phyloP scores from a whole-genome alignment of 2,797 vertebrate species.

The Ptychadena robeensis region DNA sequence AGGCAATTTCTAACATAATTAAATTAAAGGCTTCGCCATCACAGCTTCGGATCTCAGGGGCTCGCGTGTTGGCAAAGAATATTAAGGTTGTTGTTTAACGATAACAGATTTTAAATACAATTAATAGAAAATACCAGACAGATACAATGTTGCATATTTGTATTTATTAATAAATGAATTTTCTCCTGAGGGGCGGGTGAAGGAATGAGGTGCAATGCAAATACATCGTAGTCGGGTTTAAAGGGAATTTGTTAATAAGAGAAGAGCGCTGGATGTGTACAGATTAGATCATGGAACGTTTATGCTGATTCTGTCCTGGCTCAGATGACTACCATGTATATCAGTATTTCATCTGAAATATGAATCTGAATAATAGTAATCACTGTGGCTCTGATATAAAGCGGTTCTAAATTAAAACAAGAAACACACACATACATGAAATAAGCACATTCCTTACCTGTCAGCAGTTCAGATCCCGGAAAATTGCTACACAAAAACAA shows the following conservation, averaged over 20 bases:
- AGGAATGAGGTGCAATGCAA: background rate
- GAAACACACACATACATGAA: too few species aligned
- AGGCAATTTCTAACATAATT: slow-evolving; percentile 41
- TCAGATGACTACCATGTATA: background rate
- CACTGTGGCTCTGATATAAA: too few species aligned
- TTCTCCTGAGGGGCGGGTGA: background rate
- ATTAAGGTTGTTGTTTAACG: slow-evolving; percentile 54
- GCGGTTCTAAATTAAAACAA: too few species aligned
- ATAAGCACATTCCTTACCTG: too few species aligned
- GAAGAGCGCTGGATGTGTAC: background rate
- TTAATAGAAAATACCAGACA: slow-evolving; percentile 22
- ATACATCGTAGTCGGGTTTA: background rate
- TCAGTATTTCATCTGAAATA: background rate
- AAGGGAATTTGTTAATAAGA: background rate
- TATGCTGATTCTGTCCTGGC: background rate
- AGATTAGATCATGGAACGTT: background rate
- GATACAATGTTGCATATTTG: slow-evolving; percentile 13
- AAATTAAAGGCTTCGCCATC: slow-evolving; percentile 47
- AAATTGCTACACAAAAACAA: too few species aligned
- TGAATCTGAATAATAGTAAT: background rate
- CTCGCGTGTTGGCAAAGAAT: slow-evolving; percentile 23
- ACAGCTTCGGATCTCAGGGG: slow-evolving; percentile 21
- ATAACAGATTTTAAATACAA: slow-evolving; percentile 46
- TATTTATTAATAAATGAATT: background rate
- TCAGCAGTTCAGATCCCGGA: too few species aligned